Evolutionary conservation across 2,888 invertebrate genomes (phyloP), one percentile per base, ranked within the genome.

Genomic region (Lycia hirtaria): DNA sequence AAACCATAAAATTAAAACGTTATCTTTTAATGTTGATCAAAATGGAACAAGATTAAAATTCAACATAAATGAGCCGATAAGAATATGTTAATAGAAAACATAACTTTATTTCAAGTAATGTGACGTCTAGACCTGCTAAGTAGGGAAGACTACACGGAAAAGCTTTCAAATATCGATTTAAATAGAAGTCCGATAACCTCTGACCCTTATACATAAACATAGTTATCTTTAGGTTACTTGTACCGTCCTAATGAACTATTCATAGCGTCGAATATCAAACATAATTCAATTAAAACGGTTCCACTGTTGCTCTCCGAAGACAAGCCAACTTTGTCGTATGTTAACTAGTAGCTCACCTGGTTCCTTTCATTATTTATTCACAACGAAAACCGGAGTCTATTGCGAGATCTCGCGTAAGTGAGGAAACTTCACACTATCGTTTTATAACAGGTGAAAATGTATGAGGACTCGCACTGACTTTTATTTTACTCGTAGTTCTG

Each of bases 341-440:
- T 69, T 61, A 70, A 71, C 71, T 64, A 43, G 41, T 49, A 63
- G 66, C 56, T 70, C 64, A 72, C 70, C 67, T 66, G 65, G 64
- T 66, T 68, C 60, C 65, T 54, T 72, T 75, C 72, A 76, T 82
- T 79, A 82, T 74, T 81, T 83, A 85, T 84, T 84, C 80, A 83
- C 68, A 53, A 65, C 75, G 75, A 76, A 81, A 80, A 76, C 77
- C 71, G 75, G 70, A 74, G 72, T 70, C 62, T 71, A 74, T 72
- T 75, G 78, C 69, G 75, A 76, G 68, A 71, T 72, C 71, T 67
- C 69, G 71, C 72, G 69, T 75, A 60, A 76, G 68, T 53, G 72
- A 66, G 62, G 70, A 68, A 78, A 78, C 76, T 82, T 76, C 72
- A 75, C 77, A 76, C 76, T 73, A 72, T 70, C 75, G 76, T 78